Evolutionary conservation across 2,797 vertebrate species (phyloP), one percentile per base, ranked within the genome.

Genomic region (Tokudaia muenninki): DNA sequence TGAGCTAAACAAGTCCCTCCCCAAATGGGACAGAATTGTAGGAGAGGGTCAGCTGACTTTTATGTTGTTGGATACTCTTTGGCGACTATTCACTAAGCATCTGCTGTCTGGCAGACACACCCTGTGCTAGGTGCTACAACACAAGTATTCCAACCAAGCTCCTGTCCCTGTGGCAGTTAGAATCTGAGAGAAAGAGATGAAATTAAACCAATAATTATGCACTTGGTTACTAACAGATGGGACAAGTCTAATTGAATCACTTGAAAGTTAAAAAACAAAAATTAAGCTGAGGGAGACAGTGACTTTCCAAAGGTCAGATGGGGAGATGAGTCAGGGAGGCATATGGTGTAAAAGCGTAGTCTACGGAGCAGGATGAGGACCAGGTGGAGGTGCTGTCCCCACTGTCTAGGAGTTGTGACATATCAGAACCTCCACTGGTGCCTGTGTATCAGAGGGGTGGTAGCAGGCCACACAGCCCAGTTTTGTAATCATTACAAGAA

Each of bases 221-320:
- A 47, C 50, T 77, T 88, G n/a, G 19, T 92, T 90, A 94, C 57
- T 95, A 95, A 83, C 87, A 95, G 50, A 88, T 95, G 79, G 57
- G 41, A 65, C 75, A 83, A 92, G 75, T 89, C 86, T 77, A 78
- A 61, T 55, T 92, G 86, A 24, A 79, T 94, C 34, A 74, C 0
- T 11, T 75, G 16, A 86, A 84, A 59, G 55, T 41, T 55, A 83
- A 52, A 44, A 44, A 52, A 75, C 34, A 44, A n/a, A 90, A 78
- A 82, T 17, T 22, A 93, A 26, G 3, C 57, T 47, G n/a, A 94
- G 34, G 80, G 13, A 95, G 31, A 83, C 55, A 90, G 26, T 78
- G 80, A 96, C 82, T 78, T 95, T 87, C 47, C n/a, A 82, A 90
- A 91, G 82, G 37, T 80, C 47, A 55, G 14, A 5, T 57, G 78